Conservation (phyloP, 1,140 invertebrate species). For the Dufourea novaeangliae region DNA sequence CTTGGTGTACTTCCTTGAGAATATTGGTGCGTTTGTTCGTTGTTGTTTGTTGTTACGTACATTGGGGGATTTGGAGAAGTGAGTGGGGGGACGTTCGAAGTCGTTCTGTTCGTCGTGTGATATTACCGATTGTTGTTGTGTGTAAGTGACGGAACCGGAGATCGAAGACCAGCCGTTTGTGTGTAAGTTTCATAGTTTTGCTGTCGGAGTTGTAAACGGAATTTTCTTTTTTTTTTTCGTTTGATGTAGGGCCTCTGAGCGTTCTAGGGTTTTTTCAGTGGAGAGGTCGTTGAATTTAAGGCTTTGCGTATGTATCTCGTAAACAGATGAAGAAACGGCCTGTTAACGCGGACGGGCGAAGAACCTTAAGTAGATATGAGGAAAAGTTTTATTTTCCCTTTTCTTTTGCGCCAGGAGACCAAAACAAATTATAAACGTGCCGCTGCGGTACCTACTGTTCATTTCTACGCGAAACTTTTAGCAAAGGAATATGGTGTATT, state of each 20-base stretch:
- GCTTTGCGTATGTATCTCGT: not conserved
- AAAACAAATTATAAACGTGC: too few species aligned
- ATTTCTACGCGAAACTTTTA: too few species aligned
- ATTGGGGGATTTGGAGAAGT: not conserved
- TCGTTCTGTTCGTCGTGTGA: conserved; percentile 1
- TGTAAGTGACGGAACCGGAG: not conserved
- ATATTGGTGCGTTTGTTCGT: not conserved
- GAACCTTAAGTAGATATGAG: not conserved
- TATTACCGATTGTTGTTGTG: not conserved
- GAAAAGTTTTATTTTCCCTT: not conserved
- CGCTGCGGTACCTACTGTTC: too few species aligned
- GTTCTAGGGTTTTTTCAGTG: not conserved
- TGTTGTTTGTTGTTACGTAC: not conserved
- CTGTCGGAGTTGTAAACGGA: not conserved
- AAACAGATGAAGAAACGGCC: not conserved
- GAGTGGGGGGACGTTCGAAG: not conserved
- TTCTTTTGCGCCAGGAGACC: too few species aligned
- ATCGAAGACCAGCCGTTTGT: not conserved
- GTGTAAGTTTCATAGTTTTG: not conserved
- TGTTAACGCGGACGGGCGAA: not conserved
- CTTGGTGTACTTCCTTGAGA: too few species aligned
- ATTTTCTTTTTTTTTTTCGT: not conserved
- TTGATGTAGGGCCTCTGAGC: not conserved
- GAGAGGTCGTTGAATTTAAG: not conserved
- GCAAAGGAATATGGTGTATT: too few species aligned